Base-by-base conservation (phyloP, 2,113 vertebrate species). In the Ameiurus melas region DNA sequence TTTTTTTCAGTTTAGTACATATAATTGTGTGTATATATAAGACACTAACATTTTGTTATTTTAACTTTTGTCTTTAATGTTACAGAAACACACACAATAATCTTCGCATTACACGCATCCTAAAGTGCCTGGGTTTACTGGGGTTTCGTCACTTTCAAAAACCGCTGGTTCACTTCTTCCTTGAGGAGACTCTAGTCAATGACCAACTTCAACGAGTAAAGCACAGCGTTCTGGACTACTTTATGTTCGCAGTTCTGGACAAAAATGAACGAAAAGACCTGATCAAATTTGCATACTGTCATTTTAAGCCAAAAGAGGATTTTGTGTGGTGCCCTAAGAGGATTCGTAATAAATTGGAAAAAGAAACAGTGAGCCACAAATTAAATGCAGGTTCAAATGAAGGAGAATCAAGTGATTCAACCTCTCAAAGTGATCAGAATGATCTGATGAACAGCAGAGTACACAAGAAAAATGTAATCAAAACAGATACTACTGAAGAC, bases 121-220 rank as follows among this genome's bases (percentile, higher is more conserved):
- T 98, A 89, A 99, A 99, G 95, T 97, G 97, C 84, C 95, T 97
- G 92, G 98, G 97, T 1, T 97, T 96, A 89, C 94, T 99, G 94
- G 97, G 97, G 2, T 96, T 95, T 22, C 79, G 80, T 47, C 93
- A 91, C 86, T 98, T 95, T 92, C 97, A 99, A 93, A 94, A 92
- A 2, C 97, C 96, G 0, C 95, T 99, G 93, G 97, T 97, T 0
- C 94, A 12, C 58, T 99, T 99, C 95, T 99, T 99, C 94, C 94
- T 99, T 57, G 68, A 92, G 33, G 96, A 98, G 93, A 98, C 97
- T 1, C 94, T 99, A 0, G 87, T 96, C 3, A 0, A 85, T 0
- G 2, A 60, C 5, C 27, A 90, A 0, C 94, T 99, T 68, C 93
- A 92, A 0, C 91, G 85, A 0, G 94, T 99, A 68, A 96, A 94